These are phyloP conservation scores for Drosophila hydei DNA, from an alignment of 1,140 invertebrate genomes.

Conservation along the genomic window DNA sequence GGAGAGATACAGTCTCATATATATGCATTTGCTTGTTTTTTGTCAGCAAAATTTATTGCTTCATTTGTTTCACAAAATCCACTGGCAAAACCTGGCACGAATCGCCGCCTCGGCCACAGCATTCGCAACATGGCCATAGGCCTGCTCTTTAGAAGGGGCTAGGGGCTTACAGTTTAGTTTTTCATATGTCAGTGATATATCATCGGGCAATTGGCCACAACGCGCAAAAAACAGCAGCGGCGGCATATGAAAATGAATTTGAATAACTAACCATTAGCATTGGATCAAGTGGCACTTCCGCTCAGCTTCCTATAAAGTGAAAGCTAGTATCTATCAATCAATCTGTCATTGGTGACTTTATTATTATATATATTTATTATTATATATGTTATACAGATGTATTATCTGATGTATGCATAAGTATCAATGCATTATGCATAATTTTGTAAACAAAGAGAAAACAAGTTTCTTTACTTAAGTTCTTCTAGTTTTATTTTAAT, in stretches of 20 bases:
- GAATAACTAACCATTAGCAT: slow-evolving; percentile 52
- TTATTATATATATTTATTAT: not conserved
- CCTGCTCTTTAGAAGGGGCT: slow-evolving; percentile 9
- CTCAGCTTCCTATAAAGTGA: slow-evolving; percentile 52
- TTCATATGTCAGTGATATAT: slow-evolving; percentile 81
- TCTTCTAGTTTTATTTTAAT: no score
- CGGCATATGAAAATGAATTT: slow-evolving; percentile 49
- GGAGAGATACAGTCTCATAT: slow-evolving; percentile 16
- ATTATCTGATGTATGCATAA: no score
- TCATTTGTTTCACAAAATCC: slow-evolving; percentile 74
- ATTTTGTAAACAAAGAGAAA: no score
- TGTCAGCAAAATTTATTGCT: slow-evolving; percentile 80
- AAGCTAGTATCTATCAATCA: slow-evolving; percentile 57
- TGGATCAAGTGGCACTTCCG: slow-evolving; percentile 72
- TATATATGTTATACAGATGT: not conserved
- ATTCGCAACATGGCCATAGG: slow-evolving; percentile 16
- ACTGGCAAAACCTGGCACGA: slow-evolving; percentile 33
- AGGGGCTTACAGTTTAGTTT: slow-evolving; percentile 49
- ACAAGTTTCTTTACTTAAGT: no score
- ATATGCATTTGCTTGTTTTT: slow-evolving; percentile 69
- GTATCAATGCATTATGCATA: no score
- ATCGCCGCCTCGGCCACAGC: slow-evolving; percentile 16
- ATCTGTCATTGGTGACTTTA: slow-evolving; percentile 1
- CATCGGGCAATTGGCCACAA: slow-evolving; percentile 63
- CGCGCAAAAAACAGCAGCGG: slow-evolving; percentile 27